Base-by-base conservation (phyloP, 2,797 vertebrate species). In the Myotis myotis region DNA sequence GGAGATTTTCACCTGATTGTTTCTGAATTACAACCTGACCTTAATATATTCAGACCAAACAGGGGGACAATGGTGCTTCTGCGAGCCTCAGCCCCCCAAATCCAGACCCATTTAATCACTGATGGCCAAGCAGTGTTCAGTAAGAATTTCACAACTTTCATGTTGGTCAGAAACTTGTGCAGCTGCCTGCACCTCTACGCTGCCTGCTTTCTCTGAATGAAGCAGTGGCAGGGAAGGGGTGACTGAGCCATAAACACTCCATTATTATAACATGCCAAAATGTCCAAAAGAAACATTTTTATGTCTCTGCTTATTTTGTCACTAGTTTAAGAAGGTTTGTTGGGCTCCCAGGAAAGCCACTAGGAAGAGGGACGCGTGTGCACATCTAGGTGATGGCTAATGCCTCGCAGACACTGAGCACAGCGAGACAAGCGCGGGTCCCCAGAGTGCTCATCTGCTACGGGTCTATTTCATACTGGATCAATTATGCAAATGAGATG, bases 401-500 rank as follows among this genome's bases (percentile, higher is more conserved):
- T 97, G 97, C 97, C 97, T 98, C 93, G 96, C 96, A 98, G 98
- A 98, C 97, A 94, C 66, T 84, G 97, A 97, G 97, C 97, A 95
- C 94, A 96, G 98, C 96, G 98, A 98, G 98, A 98, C 97, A 98
- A 98, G 98, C 98, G 98, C 96, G 97, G 97, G 97, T 98, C 98
- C 98, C 98, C 97, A 98, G 98, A 98, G 98, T 96, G 97, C 97
- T 98, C 97, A 97, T 98, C 98, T 97, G 97, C 97, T 98, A 96
- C 93, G 96, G 97, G 98, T 97, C 97, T 97, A 97, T 97, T 98
- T 98, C 98, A 98, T 97, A 98, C 97, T 96, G 98, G 98, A 98
- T 98, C 98, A 98, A 98, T 98, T 98, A 98, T 98, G 98, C 98
- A 98, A 98, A 98, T 97, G 97, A 97, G 98, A 97, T 94, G 96